Conservation (phyloP, 2,113 vertebrate species). For the Lepisosteus oculatus region DNA sequence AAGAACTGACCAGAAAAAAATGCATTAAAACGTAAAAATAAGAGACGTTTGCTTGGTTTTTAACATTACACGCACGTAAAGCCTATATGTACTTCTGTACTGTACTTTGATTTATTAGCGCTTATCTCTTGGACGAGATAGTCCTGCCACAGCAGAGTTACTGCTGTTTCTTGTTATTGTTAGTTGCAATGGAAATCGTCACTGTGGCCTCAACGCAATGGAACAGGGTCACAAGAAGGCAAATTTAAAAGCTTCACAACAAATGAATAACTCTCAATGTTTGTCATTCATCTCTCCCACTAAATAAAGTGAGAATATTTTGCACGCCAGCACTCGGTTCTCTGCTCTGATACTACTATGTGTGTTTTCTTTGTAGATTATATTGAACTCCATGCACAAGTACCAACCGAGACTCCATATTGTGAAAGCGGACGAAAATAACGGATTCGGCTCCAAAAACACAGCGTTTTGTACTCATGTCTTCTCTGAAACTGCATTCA, state of each 20-base stretch:
- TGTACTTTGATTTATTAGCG: too few relatives aligned
- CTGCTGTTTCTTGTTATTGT: too few relatives aligned
- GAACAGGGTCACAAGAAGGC: background rate
- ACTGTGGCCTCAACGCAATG: background rate
- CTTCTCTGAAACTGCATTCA: constrained; percentile 93
- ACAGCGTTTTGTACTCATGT: constrained; percentile 97
- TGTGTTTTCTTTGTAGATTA: constrained; percentile 72
- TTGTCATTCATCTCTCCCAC: background rate
- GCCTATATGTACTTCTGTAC: too few relatives aligned
- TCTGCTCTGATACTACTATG: background rate
- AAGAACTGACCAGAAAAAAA: too few relatives aligned
- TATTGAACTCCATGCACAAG: constrained; percentile 98
- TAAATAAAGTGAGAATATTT: too few relatives aligned
- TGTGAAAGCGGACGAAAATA: constrained; percentile 96
- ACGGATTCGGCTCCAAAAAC: constrained; percentile 97
- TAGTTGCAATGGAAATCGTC: too few relatives aligned
- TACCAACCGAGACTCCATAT: constrained; percentile 97
- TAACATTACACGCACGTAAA: too few relatives aligned
- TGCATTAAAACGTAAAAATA: too few relatives aligned
- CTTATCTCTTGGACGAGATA: too few relatives aligned
- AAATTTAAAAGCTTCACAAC: background rate
- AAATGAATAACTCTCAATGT: background rate
- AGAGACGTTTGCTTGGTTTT: too few relatives aligned
- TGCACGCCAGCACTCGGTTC: background rate
- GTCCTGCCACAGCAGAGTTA: too few relatives aligned